Base-by-base conservation (phyloP, 2,888 invertebrate genomes). In the Congeria kusceri region DNA sequence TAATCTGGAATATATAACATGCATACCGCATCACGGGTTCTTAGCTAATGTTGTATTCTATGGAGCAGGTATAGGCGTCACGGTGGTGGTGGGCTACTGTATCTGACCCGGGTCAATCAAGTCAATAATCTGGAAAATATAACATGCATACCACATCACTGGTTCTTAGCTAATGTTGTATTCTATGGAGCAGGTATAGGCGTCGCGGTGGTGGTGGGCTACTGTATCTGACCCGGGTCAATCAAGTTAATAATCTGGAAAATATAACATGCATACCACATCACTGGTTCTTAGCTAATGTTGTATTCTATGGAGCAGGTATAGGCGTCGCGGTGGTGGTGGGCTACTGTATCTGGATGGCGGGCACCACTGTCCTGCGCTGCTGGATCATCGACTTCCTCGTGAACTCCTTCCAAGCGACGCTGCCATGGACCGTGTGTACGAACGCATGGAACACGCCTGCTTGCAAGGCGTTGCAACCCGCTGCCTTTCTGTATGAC, bases 401-500 rank as follows among this genome's bases (percentile, higher is more conserved):
- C 49, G 71, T 93, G 53, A 84, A 90, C 27, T 92, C 93, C 7
- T 92, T 94, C 79, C 80, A 87, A 9, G 58, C 80, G 0, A 85
- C 87, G 27, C 87, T 93, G 25, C 94, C 94, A 4, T 94, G 94
- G 94, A 88, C 91, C 20, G 83, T 65, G 46, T 94, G 94, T 80
- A 86, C 88, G 57, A 91, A 93, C 69, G 65, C 80, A 1, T 94
- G 94, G 94, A 94, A 94, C 86, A 91, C 92, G 0, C 69, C 75
- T 3, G 86, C 88, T 72, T 94, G 94, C 73, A 94, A 44, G 15
- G 15, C 11, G 39, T 15, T 39, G 9, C 39, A 39, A 13, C 11
- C 39, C 39, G 39, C 39, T 1, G 15, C 15, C 39, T 39, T 5
- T 53, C 53, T 53, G 23, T 20, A 53, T 23, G 25, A 53, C 53